Base-by-base conservation (phyloP, 2,113 vertebrate genomes). In the Leucopsar rothschildi region DNA sequence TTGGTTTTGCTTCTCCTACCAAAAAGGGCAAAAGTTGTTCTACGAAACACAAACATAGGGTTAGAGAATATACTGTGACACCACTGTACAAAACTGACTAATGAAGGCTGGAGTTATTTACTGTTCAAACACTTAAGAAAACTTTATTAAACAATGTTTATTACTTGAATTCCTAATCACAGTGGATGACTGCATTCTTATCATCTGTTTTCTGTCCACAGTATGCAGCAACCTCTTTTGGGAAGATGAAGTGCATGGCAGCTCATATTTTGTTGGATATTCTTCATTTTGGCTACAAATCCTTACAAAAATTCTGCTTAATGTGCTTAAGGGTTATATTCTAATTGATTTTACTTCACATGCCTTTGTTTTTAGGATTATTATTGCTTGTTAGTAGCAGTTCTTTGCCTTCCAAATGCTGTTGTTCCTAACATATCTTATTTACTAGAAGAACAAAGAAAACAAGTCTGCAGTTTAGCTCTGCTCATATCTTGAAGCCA, bases 361-460 rank as follows among this genome's bases (percentile, higher is more conserved):
- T 61, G 16, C 28, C 64, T 86, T 93, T 97, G 56, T 29, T 87
- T 88, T 96, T 65, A 85, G 91, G 92, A 73, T 75, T 60, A 82
- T 71, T 56, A 87, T n/a, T 3, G 6, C 40, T 81, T 79, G 42
- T 79, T 88, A 89, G 79, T 23, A 90, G 71, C 59, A 88, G 53
- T 29, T 90, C 57, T 59, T 93, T 82, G 45, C 56, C 35, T 84
- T 92, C 57, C 33, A 95, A 68, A 88, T 84, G 33, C 21, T 94
- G 52, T 50, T 91, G 16, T 90, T 96, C 88, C n/a, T 59, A 94
- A 92, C 20, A 69, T 70, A 94, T 57, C 66, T 56, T 88, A 76
- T 79, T 64, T 93, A 18, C 73, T 87, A 61, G 24, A 83, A 81
- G 39, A 75, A 84, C 11, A 79, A 70, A 86, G 13, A 25, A 50